Conservation (phyloP, 2,113 vertebrate species). For the Podocnemis expansa region DNA sequence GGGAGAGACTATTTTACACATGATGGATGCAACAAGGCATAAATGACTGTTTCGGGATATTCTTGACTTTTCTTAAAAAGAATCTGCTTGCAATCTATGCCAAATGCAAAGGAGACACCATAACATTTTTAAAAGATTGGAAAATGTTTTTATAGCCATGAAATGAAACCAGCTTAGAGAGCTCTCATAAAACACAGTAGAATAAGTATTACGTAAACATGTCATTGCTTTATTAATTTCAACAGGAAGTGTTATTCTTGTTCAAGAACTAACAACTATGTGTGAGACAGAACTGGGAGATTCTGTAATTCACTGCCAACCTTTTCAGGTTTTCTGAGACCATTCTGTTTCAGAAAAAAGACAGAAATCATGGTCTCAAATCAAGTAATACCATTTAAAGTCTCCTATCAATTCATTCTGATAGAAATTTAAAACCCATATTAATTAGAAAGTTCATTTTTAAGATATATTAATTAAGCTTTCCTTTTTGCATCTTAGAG, state of each 20-base stretch:
- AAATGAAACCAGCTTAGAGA: background rate
- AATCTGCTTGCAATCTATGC: background rate
- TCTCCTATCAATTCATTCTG: background rate
- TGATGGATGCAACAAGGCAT: constrained; percentile 54
- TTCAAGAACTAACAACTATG: background rate
- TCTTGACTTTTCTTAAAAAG: constrained; percentile 22
- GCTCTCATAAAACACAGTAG: background rate
- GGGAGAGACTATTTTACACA: constrained; percentile 8
- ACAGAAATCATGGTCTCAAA: background rate
- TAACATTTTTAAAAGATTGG: constrained; percentile 21
- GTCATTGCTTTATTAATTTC: background rate
- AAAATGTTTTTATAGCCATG: background rate
- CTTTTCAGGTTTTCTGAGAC: background rate
- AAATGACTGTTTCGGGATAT: constrained; percentile 38
- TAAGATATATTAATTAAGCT: background rate
- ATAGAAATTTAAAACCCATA: background rate
- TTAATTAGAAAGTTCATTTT: background rate
- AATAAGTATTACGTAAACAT: background rate
- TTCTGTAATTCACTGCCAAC: background rate
- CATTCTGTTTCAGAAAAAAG: background rate
- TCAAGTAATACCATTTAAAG: background rate
- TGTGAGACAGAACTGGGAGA: background rate
- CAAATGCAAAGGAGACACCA: constrained; percentile 2
- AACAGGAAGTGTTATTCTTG: constrained; percentile 3
- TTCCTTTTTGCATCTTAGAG: background rate